A percentile compares a stretch with the other conserved stretches of the same genome.
Evolutionary conservation across 2,888 invertebrate genomes (phyloP).

Genomic region (Sturmia bella): DNA sequence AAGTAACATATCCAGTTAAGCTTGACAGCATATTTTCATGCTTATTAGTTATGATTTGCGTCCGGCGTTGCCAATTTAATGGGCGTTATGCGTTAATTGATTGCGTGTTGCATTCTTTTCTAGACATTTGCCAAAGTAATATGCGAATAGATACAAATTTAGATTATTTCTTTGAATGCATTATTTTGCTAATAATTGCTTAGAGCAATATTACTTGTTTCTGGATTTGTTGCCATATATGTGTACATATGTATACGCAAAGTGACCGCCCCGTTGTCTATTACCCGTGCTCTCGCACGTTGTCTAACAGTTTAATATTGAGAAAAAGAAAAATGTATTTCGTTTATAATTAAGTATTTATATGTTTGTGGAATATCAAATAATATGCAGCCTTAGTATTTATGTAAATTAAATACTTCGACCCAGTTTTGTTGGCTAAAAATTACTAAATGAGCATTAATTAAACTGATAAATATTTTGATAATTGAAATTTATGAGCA

Average conservation of each 20-base stretch:
- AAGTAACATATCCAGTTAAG: constrained; percentile 62
- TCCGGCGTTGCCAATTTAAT: constrained; percentile 64
- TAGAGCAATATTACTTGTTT: constrained; percentile 6
- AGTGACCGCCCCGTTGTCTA: constrained; percentile 34
- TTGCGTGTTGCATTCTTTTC: constrained; percentile 64
- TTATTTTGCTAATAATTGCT: too few species aligned
- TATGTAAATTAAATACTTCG: constrained; percentile 62
- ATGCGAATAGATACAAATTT: constrained; percentile 18
- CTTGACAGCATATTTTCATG: constrained; percentile 67
- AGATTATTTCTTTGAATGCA: constrained; percentile 28
- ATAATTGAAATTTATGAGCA: constrained; percentile 46
- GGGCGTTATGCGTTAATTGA: constrained; percentile 70
- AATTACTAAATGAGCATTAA: constrained; percentile 41
- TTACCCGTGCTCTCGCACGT: neutral
- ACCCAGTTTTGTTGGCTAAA: constrained; percentile 34
- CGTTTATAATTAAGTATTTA: constrained; percentile 46
- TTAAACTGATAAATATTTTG: constrained; percentile 32
- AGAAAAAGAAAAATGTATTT: constrained; percentile 5
- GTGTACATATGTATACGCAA: too few species aligned
- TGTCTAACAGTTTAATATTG: constrained; percentile 22
- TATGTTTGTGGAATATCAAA: constrained; percentile 40
- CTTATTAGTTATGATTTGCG: constrained; percentile 68
- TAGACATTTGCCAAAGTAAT: constrained; percentile 24
- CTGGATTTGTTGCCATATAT: neutral
- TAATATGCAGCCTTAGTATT: constrained; percentile 37